Evolutionary conservation across 2,113 vertebrate species (phyloP).

Genomic region (Kryptolebias marmoratus): DNA sequence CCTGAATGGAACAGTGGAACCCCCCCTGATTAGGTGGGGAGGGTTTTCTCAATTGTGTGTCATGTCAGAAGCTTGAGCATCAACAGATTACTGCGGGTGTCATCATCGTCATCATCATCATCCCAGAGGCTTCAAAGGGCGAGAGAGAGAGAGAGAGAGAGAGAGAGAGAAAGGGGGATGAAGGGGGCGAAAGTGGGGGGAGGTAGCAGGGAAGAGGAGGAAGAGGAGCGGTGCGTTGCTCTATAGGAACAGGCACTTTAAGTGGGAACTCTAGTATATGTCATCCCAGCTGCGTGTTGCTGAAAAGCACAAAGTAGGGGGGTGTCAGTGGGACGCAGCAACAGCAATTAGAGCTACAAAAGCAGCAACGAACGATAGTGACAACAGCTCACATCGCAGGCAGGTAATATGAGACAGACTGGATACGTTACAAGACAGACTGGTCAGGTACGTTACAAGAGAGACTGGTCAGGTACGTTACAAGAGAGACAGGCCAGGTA

Average conservation of each 20-base stretch:
- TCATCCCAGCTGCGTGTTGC: constrained; percentile 62
- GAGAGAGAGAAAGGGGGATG: not conserved
- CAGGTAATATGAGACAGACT: constrained; percentile 23
- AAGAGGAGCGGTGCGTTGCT: constrained; percentile 7
- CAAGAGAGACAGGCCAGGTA: too few relatives aligned
- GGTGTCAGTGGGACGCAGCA: constrained; percentile 51
- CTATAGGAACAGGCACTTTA: constrained; percentile 53
- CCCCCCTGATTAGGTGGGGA: constrained; percentile 46
- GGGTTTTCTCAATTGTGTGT: constrained; percentile 58
- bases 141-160: constrained; percentile 9
- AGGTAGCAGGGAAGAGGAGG: not conserved
- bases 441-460: constrained; percentile 19
- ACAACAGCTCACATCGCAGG: constrained; percentile 33
- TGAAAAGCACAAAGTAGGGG: constrained; percentile 56
- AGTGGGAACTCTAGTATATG: constrained; percentile 68
- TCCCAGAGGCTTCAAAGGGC: constrained; percentile 65
- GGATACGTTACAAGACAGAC: too few relatives aligned
- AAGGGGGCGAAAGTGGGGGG: not conserved
- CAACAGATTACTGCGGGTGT: constrained; percentile 73
- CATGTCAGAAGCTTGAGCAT: constrained; percentile 64
- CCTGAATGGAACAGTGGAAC: constrained; percentile 56
- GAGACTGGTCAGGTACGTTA: not conserved
- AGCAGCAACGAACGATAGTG: constrained; percentile 20
- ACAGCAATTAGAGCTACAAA: constrained; percentile 63
- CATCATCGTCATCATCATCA: constrained; percentile 80